Evolutionary conservation across 2,888 invertebrate genomes (phyloP), one percentile per base, ranked within the genome.

Genomic region (Meliscaeva auricollis): DNA sequence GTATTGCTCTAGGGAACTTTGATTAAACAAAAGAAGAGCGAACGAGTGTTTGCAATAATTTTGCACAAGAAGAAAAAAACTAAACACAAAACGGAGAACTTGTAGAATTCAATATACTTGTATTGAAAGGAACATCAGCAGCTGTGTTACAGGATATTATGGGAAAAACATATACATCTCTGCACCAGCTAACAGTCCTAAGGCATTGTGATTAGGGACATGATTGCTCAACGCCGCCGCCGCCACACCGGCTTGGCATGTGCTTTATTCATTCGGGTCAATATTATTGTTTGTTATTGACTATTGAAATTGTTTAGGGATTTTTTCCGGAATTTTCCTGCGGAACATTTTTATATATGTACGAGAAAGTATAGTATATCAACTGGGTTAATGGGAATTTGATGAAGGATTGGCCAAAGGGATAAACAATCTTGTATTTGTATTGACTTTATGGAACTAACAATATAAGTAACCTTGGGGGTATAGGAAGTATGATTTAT

Each of bases 211-310:
- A 72, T 64, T 38, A 78, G 17, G 64, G 46, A 72, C 70, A 17
- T 15, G 20, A 58, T 50, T 41, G 38, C 38, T 13, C 6, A 8
- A 6, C 11, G 38, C 26, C 15, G 1, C 2, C 5, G 11, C 6
- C 17, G 6, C 38, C 30, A 13, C 13, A 46, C n/a, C 5, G 7
- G 9, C 46, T 48, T 38, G 48, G 32, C 60, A 22, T 60, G 7
- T 46, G 7, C 3, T 46, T 46, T 58, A 20, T 48, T 15, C 15
- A 32, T 22, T 66, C 11, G 20, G 44, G 44, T 73, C 64, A 73
- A 64, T 72, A 78, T 78, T 72, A 64, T 66, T 38, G 46, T 73
- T 73, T 56, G 38, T 66, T 72, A 66, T 78, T 72, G 72, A 48
- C 64, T 15, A 48, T 73, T 46, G 64, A 48, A 66, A 73, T 73